These are phyloP conservation scores for Alligator sinensis DNA, from an alignment of 2,113 vertebrate genomes.

Conservation along the genomic window DNA sequence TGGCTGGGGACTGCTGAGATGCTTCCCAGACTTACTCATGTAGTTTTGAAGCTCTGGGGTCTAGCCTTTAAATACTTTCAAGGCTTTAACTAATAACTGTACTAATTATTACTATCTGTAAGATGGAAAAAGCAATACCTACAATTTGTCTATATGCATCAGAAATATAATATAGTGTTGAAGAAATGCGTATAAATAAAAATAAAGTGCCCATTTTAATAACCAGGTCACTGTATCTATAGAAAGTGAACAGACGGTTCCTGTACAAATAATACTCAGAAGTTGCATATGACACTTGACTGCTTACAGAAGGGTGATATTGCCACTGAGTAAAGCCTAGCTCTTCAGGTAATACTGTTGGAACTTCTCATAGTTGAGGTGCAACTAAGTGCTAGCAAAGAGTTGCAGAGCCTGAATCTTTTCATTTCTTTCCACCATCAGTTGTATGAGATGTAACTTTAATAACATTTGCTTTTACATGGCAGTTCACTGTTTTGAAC, in stretches of 20 bases:
- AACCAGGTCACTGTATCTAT: not conserved
- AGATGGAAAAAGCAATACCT: not conserved
- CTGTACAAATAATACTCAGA: not conserved
- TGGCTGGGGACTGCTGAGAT: not conserved
- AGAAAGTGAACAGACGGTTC: not conserved
- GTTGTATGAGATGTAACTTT: slow-evolving; percentile 36
- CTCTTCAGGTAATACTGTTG: slow-evolving; percentile 29
- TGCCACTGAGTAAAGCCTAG: not conserved
- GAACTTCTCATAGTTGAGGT: not conserved
- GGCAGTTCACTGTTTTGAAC: not conserved
- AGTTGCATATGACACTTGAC: not conserved
- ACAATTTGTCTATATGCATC: not conserved
- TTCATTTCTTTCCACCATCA: slow-evolving; percentile 16
- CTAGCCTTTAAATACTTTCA: not conserved
- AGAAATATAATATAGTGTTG: not conserved
- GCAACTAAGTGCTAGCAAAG: not conserved
- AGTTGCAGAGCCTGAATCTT: not conserved
- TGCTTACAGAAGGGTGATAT: not conserved
- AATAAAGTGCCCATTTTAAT: not conserved
- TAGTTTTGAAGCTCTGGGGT: accelerated
- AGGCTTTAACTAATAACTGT: not conserved
- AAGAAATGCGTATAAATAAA: not conserved
- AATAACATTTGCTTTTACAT: not conserved
- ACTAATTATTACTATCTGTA: not conserved
- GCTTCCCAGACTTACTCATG: not conserved